Evolutionary conservation across 2,113 vertebrate genomes (phyloP), one percentile per base, ranked within the genome.

Genomic region (Dissostichus mawsoni): DNA sequence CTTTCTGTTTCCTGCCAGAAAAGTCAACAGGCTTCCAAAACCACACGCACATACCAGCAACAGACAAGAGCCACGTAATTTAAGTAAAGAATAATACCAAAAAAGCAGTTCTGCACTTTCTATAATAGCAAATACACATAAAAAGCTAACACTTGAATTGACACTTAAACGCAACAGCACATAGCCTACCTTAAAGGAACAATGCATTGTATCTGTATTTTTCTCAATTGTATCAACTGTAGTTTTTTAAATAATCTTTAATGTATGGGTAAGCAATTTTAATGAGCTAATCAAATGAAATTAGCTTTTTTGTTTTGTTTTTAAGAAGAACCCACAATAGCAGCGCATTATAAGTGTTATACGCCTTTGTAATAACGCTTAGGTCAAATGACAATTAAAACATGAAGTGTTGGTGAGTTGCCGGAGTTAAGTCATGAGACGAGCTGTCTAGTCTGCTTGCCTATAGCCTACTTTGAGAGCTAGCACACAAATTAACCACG

Each of bases 401-500:
- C 70, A 61, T 13, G 18, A 80, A 64, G 10, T 45, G 53, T 65
- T 18, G 1, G 10, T 11, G 45, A 82, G 74, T 74, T 79, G 47
- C 61, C 25, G 23, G 78, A 77, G 65, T 81, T 59, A 48, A 86
- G 82, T 91, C 88, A 90, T 83, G 89, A 89, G 92, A 88, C 87
- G 82, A 67, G 80, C 83, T 45, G 88, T 87, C 84, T 83, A 1
- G 66, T 61, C 79, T 51, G 68, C 66, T 72, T 10, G 91, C 88
- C 87, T 81, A 65, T 67, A 90, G 90, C 87, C 85, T 85, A 89
- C 84, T 87, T 92, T 70, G 75, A 58, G 76, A 74, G 89, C 83
- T 48, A 73, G 86, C 84, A 62, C 89, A 82, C 86, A 75, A 78
- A 92, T 93, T 77, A 90, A 73, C 20, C 84, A 92, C 89, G 90